Percentiles rank a stretch among this genome's conserved stretches.
Conservation (phyloP, 2,113 vertebrate species). For the Triplophysa dalaica region DNA sequence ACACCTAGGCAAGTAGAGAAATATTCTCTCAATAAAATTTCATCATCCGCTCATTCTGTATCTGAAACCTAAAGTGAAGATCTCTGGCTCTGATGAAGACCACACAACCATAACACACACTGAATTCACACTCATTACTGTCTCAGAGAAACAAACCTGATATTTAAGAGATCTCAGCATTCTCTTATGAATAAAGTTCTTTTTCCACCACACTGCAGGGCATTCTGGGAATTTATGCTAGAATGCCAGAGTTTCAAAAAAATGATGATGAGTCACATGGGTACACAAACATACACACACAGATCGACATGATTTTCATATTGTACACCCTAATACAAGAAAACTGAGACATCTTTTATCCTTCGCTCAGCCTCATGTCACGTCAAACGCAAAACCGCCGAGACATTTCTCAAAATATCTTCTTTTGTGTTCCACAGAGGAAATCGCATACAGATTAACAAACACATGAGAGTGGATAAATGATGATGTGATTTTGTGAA, state of each 20-base stretch:
- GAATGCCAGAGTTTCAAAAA: constrained; percentile 74
- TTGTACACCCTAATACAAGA: too few species aligned
- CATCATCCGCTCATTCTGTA: constrained; percentile 17
- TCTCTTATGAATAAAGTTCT: constrained; percentile 26
- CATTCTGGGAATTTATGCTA: constrained; percentile 70
- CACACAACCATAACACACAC: background rate
- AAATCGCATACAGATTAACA: too few species aligned
- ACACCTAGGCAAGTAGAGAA: constrained; percentile 54
- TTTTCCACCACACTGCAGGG: constrained; percentile 45
- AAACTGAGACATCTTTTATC: too few species aligned
- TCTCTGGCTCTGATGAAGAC: background rate
- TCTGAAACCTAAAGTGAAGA: background rate
- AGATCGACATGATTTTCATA: background rate
- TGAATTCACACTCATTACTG: constrained; percentile 21
- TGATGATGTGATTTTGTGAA: too few species aligned
- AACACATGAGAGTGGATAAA: background rate
- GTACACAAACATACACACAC: constrained; percentile 28
- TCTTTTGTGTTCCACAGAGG: too few species aligned
- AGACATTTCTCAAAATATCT: too few species aligned
- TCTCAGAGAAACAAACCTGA: constrained; percentile 10
- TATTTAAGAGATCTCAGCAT: constrained; percentile 51
- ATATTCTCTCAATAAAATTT: constrained; percentile 58
- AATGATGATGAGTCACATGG: constrained; percentile 70
- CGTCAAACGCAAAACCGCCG: too few species aligned
- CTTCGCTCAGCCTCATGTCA: too few species aligned